Evolutionary conservation across 2,797 vertebrate species (phyloP), one percentile per base, ranked within the genome.

Genomic region (Clangula hyemalis): DNA sequence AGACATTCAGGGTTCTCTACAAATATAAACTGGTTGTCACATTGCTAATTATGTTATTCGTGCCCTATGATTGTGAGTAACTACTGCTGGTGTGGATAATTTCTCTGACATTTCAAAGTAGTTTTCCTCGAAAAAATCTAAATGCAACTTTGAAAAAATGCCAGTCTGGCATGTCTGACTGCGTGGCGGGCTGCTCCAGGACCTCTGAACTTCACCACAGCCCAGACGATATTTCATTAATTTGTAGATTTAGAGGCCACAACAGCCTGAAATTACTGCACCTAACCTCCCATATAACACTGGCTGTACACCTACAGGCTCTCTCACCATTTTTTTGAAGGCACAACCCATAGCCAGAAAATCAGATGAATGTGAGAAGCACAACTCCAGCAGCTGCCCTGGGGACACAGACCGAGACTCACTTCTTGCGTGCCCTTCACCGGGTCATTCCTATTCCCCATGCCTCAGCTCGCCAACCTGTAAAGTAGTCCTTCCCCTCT

Each of bases 401-500:
- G 49, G 43, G 36, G 24, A 30, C 38, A 41, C 1, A 3, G 70
- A 14, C 78, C 39, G 38, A 0, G 13, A 34, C 54, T 73, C 60
- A 3, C n/a, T 32, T 27, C 34, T 11, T 8, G 6, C 5, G 2
- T 2, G 20, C 72, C 66, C 56, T 34, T 62, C 75, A 28, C 38
- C 0, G 0, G 8, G 25, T 3, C 18, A 4, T 4, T 73, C 20
- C 39, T 69, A 22, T 15, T 45, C 18, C 70, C 32, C 22, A 4
- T 0, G 1, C 20, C 66, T 41, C 71, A 4, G 1, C 43, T 51
- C 22, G 15, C 27, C 4, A 11, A 3, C 1, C 49, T 27, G 15
- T 21, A 21, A 17, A 70, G 12, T 0, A 1, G n/a, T 14, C 58
- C 45, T 14, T 47, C 30, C 75, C 16, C 39, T 58, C 43, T 77